Percentiles rank a stretch among this genome's conserved stretches.
Conservation (phyloP, 2,797 vertebrate species). For the Pteronotus mesoamericanus region DNA sequence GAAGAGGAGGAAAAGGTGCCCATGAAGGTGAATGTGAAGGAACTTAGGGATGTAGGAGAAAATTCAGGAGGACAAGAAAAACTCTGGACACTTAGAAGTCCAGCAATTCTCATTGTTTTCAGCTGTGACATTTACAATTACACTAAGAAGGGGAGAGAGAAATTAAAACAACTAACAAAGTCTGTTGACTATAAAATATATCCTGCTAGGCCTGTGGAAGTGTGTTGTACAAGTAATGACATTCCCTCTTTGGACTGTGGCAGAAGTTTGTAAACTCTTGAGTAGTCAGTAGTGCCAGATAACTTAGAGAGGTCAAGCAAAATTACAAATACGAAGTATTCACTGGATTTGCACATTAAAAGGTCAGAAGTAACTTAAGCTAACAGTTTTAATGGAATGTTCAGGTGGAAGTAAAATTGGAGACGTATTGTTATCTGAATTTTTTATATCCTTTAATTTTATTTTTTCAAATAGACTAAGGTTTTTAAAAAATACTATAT, state of each 20-base stretch:
- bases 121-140: background rate
- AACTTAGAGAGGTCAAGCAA: background rate
- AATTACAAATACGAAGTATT: background rate
- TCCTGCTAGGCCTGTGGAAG: background rate
- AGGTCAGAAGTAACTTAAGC: background rate
- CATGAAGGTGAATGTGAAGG: background rate
- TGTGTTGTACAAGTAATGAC: background rate
- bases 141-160: background rate
- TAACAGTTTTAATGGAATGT: background rate
- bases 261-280: background rate
- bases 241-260: background rate
- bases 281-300: background rate
- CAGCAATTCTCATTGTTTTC: background rate
- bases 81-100: background rate
- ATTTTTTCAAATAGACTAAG: background rate
- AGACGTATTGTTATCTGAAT: background rate
- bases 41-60: background rate
- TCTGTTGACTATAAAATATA: background rate
- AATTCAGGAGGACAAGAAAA: background rate
- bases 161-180: background rate
- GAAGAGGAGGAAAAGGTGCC: background rate
- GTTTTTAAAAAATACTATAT: background rate
- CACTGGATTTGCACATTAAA: background rate
- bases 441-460: background rate
- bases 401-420: background rate